Evolutionary conservation across 2,113 vertebrate species (phyloP).

Genomic region (Phoxinus phoxinus): DNA sequence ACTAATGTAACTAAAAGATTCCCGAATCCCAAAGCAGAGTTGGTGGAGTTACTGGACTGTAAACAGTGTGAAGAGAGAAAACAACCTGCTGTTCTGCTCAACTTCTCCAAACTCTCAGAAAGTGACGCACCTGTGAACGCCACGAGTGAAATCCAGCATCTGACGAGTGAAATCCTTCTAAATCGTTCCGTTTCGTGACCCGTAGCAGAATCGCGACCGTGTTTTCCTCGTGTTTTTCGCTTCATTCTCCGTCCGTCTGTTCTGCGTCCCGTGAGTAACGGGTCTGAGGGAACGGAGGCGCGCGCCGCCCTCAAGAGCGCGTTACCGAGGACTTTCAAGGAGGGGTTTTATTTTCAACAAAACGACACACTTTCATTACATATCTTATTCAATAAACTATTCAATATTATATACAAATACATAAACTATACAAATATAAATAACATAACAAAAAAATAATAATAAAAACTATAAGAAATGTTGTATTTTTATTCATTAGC

Average conservation of each 20-base stretch:
- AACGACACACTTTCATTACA: too few species aligned
- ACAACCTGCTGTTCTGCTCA: not conserved
- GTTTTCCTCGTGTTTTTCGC: slow-evolving; percentile 30
- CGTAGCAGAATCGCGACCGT: slow-evolving; percentile 43
- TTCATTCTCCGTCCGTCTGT: slow-evolving; percentile 40
- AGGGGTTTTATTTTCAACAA: not conserved
- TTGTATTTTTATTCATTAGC: not conserved
- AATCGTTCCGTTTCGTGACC: slow-evolving; percentile 26
- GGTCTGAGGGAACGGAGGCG: slow-evolving; percentile 57
- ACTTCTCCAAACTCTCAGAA: not conserved
- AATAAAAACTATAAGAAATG: too few species aligned
- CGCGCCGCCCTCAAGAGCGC: not conserved
- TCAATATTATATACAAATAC: too few species aligned
- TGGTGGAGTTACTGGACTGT: not conserved
- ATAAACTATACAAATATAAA: too few species aligned
- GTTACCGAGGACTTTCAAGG: not conserved
- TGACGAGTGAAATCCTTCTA: slow-evolving; percentile 61
- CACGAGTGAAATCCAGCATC: slow-evolving; percentile 62
- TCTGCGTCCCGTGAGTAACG: slow-evolving; percentile 35
- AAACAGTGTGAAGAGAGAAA: not conserved
- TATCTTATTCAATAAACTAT: too few species aligned
- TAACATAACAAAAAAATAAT: too few species aligned
- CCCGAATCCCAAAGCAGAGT: not conserved
- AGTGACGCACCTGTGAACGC: slow-evolving; percentile 65
- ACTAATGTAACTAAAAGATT: not conserved